A percentile compares a stretch with the other conserved stretches of the same genome.
Evolutionary conservation across 2,888 invertebrate genomes (phyloP).

Genomic region (Ophion ventricosus): DNA sequence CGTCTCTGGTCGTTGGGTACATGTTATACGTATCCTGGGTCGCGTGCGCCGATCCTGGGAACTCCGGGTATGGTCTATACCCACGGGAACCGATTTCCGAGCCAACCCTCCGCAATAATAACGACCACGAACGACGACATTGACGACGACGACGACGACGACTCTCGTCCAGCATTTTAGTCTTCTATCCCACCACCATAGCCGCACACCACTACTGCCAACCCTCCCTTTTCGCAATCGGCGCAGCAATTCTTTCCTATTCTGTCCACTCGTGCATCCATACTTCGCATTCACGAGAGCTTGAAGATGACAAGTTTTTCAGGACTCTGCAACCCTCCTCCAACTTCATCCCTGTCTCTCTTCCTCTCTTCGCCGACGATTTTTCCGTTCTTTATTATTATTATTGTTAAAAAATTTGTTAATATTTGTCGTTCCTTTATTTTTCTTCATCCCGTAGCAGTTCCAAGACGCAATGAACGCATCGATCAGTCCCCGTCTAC

Average conservation of each 20-base stretch:
- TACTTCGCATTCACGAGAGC: slow-evolving; percentile 72
- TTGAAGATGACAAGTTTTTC: slow-evolving; percentile 57
- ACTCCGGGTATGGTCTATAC: slow-evolving; percentile 77
- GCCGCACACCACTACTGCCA: slow-evolving; percentile 58
- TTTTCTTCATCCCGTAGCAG: too few relatives aligned
- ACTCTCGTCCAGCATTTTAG: slow-evolving; percentile 42
- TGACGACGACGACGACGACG: slow-evolving; percentile 40
- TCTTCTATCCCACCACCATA: slow-evolving; percentile 58
- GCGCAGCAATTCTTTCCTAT: slow-evolving; percentile 9
- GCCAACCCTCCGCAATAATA: slow-evolving; percentile 54
- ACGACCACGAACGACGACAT: slow-evolving; percentile 28
- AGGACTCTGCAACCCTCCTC: slow-evolving; percentile 54
- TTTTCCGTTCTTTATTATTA: background rate
- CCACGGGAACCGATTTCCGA: slow-evolving; percentile 78
- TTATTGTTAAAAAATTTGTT: too few relatives aligned
- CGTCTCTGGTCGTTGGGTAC: slow-evolving; percentile 17
- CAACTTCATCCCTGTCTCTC: background rate
- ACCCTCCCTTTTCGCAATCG: slow-evolving; percentile 43
- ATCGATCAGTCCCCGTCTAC: too few relatives aligned
- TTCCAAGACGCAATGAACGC: too few relatives aligned
- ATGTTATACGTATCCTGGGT: slow-evolving; percentile 70
- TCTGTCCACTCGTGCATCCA: slow-evolving; percentile 69
- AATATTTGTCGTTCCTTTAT: too few relatives aligned
- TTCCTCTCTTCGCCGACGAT: background rate
- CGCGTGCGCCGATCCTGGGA: slow-evolving; percentile 82